A percentile compares a stretch with the other conserved stretches of the same genome.
Evolutionary conservation across 2,797 vertebrate species (phyloP).

Genomic region (Characodon lateralis): DNA sequence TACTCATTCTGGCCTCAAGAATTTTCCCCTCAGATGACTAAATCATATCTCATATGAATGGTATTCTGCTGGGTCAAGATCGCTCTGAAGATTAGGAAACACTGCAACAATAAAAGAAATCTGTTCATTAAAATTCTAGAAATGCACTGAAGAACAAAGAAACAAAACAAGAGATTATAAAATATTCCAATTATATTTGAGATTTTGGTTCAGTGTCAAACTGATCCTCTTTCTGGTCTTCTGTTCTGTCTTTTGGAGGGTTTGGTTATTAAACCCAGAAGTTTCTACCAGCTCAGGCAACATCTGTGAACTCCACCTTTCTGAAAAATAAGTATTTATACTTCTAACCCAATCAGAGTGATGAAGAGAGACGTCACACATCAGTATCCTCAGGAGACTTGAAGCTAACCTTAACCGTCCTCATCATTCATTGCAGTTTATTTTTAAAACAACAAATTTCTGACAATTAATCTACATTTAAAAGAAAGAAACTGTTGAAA

Average conservation of each 20-base stretch:
- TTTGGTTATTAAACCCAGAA: neutral
- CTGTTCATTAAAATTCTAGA: neutral
- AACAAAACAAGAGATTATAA: neutral
- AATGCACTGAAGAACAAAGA: neutral
- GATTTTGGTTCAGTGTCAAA: neutral
- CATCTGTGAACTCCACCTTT: neutral
- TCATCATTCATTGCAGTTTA: neutral
- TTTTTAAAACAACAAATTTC: neutral
- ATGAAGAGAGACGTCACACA: neutral
- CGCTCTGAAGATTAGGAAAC: slow-evolving; percentile 7
- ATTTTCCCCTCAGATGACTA: slow-evolving; percentile 45
- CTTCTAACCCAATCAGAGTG: neutral
- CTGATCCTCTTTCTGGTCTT: neutral
- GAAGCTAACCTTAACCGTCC: neutral
- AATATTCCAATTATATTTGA: neutral
- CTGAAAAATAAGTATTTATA: neutral
- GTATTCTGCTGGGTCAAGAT: slow-evolving; percentile 50
- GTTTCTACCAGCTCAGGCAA: neutral
- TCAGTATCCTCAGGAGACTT: neutral
- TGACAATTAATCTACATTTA: neutral
- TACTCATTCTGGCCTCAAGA: slow-evolving; percentile 57
- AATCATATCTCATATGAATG: slow-evolving; percentile 60
- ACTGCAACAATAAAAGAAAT: neutral
- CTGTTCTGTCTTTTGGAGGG: neutral
- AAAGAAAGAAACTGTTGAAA: neutral